phyloP scores from a whole-genome alignment of 2,113 vertebrate genomes.

The Psilopsiagon aurifrons region DNA sequence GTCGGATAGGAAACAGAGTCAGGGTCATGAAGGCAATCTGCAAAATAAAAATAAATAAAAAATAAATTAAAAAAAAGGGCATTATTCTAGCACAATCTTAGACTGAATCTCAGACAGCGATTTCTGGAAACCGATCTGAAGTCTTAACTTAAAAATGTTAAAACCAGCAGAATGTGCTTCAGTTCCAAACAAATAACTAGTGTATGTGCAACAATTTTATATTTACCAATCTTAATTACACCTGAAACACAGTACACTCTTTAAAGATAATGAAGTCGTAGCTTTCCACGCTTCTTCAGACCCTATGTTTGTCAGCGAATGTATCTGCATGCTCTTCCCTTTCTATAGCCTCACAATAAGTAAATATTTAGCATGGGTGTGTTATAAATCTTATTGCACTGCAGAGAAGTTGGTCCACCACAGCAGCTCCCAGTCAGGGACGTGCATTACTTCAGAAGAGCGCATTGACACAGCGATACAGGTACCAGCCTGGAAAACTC shows the following conservation, averaged over 20 bases:
- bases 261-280: background rate
- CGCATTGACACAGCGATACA: background rate
- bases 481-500: background rate
- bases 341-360: background rate
- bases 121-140: background rate
- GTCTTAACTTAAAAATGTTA: background rate
- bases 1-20: conserved; percentile 93
- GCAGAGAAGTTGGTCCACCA: background rate
- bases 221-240: background rate
- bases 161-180: background rate
- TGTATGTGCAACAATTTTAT: background rate
- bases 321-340: background rate
- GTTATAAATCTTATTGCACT: background rate
- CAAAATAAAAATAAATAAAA: conserved; percentile 59
- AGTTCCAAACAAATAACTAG: background rate
- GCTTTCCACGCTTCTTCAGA: background rate
- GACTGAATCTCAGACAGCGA: background rate
- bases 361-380: conserved; percentile 6
- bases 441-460: background rate
- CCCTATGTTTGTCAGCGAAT: background rate
- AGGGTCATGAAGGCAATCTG: conserved; percentile 94
- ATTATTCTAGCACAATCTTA: background rate
- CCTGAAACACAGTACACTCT: background rate
- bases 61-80: conserved; percentile 10
- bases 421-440: background rate